Conservation (phyloP, 2,888 invertebrate genomes). For the Epinotia nisella region DNA sequence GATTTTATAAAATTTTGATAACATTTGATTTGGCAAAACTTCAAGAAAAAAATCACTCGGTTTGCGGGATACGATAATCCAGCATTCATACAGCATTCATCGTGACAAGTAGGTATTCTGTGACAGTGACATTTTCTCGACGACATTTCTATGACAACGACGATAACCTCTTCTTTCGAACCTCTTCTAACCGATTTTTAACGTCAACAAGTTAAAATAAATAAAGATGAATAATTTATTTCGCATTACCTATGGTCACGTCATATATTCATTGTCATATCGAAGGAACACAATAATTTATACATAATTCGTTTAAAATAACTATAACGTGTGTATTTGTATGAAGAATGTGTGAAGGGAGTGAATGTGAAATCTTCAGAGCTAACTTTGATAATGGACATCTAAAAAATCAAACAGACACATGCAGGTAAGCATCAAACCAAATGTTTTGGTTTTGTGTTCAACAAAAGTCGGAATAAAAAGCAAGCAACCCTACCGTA, state of each 20-base stretch:
- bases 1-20: no score
- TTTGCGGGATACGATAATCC: no score
- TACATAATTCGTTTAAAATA: not conserved
- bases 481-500: constrained; percentile 24
- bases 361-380: not conserved
- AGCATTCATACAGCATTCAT: no score
- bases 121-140: not conserved
- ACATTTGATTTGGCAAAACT: no score
- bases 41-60: no score
- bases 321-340: not conserved
- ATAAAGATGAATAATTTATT: no score
- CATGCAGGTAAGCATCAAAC: constrained; percentile 14
- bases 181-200: not conserved
- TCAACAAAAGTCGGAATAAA: constrained; percentile 2
- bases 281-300: not conserved
- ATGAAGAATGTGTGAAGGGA: not conserved
- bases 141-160: not conserved
- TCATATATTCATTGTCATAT: not conserved
- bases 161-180: not conserved
- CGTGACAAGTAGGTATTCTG: no score
- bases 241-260: not conserved
- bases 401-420: not conserved
- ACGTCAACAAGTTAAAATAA: not conserved
- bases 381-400: not conserved
- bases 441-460: constrained; percentile 28